Base-by-base conservation (phyloP, 1,140 invertebrate species). In the Scaptomyza pallida region DNA sequence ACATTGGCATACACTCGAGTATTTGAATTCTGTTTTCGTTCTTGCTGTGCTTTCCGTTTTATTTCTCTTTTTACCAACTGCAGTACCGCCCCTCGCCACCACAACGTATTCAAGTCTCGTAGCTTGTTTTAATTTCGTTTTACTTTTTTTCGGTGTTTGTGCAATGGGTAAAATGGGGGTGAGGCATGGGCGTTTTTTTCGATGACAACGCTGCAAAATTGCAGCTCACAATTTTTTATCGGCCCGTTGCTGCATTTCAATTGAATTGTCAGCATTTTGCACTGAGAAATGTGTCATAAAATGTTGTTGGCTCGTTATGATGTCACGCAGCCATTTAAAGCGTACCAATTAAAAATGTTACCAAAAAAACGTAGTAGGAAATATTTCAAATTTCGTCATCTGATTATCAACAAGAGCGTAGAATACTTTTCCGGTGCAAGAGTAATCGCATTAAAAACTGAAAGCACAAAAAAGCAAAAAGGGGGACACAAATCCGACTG, bases 221-320 rank as follows among this genome's bases (percentile, higher is more conserved):
- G 75, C 62, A 75, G 59, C 67, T 59, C 50, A 37, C 30, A 23
- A 72, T 48, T 17, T 43, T 56, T 37, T 56, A 30, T 21, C 47
- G 33, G 17, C 40, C 45, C 35, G 56, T 37, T 74, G 60, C 45
- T 57, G 62, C 50, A 77, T 63, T 85, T 83, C 72, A 85, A 83
- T 83, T 83, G 81, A 86, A 85, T 85, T 76, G 80, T 83, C 81
- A 83, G 81, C 80, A 51, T 83, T 83, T 85, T 72, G 62, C 57
- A 8, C 23, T 30, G 19, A 48, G 55, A 79, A 68, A 64, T 70
- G 52, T 75, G 76, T 65, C 76, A 79, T 63, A 51, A 63, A 83
- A 71, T 55, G 23, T 61, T 50, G 57, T 61, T 50, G 57, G 3
- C 61, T 60, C 59, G 26, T 69, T 68, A 47, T 48, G 59, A 12